These are phyloP conservation scores for Pedionomus torquatus DNA, from an alignment of 2,113 vertebrate species.

Conservation along the genomic window DNA sequence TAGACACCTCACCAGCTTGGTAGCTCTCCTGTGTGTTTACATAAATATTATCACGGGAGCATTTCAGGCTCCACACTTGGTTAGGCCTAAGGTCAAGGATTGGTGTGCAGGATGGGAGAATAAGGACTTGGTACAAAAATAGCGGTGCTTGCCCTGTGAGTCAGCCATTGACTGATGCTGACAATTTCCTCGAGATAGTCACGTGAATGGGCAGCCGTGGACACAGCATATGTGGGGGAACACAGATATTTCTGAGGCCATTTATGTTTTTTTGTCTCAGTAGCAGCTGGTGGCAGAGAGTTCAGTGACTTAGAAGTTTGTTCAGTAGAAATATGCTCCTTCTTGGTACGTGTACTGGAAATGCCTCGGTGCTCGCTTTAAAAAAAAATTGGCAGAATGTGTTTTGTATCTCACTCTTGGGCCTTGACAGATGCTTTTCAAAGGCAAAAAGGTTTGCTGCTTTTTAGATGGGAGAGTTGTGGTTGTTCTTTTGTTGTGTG, in stretches of 20 bases:
- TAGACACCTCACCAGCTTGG: no score
- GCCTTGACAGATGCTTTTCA: rapidly evolving
- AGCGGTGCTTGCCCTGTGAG: background rate
- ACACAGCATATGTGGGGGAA: rapidly evolving
- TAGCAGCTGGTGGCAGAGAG: background rate
- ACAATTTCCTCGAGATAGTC: background rate
- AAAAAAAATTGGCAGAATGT: background rate
- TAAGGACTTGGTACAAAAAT: background rate
- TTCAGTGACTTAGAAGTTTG: background rate
- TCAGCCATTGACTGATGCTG: background rate
- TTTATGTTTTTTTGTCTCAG: background rate
- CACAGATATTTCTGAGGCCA: rapidly evolving
- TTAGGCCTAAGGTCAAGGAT: background rate
- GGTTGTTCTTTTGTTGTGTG: background rate
- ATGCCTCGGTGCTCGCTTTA: background rate
- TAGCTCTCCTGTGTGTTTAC: background rate
- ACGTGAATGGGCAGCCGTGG: rapidly evolving
- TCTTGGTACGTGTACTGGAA: background rate
- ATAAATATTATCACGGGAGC: background rate
- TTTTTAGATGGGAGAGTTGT: background rate
- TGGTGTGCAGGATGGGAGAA: background rate
- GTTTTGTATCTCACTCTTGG: background rate
- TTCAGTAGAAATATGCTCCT: background rate
- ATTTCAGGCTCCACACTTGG: background rate
- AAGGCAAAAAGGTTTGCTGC: background rate